Percentiles rank a stretch among this genome's conserved stretches.
These are phyloP conservation scores for Margaritifera margaritifera DNA, from an alignment of 2,888 invertebrate species.

Conservation along the genomic window DNA sequence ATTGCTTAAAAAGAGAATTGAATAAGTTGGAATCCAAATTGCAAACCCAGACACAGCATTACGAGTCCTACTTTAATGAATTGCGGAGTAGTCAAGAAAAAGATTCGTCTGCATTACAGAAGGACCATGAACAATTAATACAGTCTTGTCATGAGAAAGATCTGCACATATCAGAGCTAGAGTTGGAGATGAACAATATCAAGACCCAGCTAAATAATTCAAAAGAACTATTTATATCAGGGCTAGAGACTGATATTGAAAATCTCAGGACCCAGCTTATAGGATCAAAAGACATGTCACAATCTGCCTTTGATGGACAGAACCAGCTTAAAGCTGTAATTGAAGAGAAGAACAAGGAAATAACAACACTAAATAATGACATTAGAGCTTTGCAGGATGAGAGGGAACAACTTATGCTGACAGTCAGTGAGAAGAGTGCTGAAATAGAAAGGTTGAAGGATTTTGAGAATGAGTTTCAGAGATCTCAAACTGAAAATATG, in stretches of 20 bases:
- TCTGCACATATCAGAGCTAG: slow-evolving; percentile 36
- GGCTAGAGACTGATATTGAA: slow-evolving; percentile 39
- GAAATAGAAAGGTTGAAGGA: slow-evolving; percentile 11
- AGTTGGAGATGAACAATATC: slow-evolving; percentile 33
- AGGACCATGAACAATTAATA: slow-evolving; percentile 42
- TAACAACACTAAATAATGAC: slow-evolving; percentile 17
- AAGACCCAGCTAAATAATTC: slow-evolving; percentile 37
- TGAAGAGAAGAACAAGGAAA: slow-evolving; percentile 25
- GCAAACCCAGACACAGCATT: slow-evolving; percentile 42
- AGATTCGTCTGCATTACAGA: slow-evolving; percentile 39
- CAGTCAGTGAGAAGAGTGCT: not conserved
- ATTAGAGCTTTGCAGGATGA: slow-evolving; percentile 14
- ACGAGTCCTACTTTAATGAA: slow-evolving; percentile 51
- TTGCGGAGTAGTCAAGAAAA: slow-evolving; percentile 41
- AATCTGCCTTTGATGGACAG: slow-evolving; percentile 37
- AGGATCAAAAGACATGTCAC: slow-evolving; percentile 39
- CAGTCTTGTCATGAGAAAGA: slow-evolving; percentile 43
- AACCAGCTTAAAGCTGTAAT: slow-evolving; percentile 28
- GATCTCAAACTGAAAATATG: slow-evolving; percentile 11
- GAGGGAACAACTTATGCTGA: slow-evolving; percentile 4
- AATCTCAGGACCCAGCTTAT: slow-evolving; percentile 36
- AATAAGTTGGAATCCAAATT: slow-evolving; percentile 22
- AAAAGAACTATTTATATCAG: slow-evolving; percentile 39
- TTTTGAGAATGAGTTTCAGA: slow-evolving; percentile 8
- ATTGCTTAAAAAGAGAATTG: slow-evolving; percentile 22